Evolutionary conservation across 1,140 invertebrate species (phyloP).

Genomic region (Bombus breviceps): DNA sequence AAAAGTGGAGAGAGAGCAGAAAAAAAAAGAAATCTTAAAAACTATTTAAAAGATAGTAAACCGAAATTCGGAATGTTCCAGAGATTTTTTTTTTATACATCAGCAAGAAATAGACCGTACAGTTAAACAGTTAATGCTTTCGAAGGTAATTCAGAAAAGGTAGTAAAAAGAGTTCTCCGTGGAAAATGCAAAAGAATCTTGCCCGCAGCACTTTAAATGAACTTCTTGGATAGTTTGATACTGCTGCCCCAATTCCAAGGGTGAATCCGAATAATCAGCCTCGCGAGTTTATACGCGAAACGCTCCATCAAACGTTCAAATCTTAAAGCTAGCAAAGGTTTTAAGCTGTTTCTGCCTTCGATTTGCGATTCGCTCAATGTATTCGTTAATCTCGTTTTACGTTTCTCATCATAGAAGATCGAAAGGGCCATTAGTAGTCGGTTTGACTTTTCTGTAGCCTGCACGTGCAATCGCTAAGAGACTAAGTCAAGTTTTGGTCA

Average conservation of each 20-base stretch:
- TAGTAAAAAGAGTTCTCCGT: slow-evolving; percentile 27
- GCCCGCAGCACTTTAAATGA: slow-evolving; percentile 41
- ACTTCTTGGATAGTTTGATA: slow-evolving; percentile 45
- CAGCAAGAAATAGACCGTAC: background rate
- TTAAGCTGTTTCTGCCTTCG: slow-evolving; percentile 40
- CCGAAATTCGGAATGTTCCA: background rate
- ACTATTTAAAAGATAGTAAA: background rate
- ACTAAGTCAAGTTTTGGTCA: background rate
- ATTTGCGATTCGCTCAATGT: slow-evolving; percentile 10
- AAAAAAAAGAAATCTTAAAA: background rate
- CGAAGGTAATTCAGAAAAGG: slow-evolving; percentile 28
- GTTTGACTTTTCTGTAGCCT: background rate
- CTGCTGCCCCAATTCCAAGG: slow-evolving; percentile 39
- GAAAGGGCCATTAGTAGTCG: background rate
- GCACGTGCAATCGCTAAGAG: background rate
- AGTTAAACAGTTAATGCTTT: slow-evolving; percentile 28
- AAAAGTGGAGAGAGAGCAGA: background rate
- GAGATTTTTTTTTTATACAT: background rate
- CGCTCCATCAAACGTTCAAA: background rate
- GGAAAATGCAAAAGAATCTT: slow-evolving; percentile 34
- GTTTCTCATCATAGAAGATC: slow-evolving; percentile 28
- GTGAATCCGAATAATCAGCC: slow-evolving; percentile 44
- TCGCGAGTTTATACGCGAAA: background rate
- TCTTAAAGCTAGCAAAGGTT: slow-evolving; percentile 40
- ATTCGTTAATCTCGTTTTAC: slow-evolving; percentile 41